Evolutionary conservation across 2,888 invertebrate species (phyloP).

Genomic region (Caenorhabditis sp.): DNA sequence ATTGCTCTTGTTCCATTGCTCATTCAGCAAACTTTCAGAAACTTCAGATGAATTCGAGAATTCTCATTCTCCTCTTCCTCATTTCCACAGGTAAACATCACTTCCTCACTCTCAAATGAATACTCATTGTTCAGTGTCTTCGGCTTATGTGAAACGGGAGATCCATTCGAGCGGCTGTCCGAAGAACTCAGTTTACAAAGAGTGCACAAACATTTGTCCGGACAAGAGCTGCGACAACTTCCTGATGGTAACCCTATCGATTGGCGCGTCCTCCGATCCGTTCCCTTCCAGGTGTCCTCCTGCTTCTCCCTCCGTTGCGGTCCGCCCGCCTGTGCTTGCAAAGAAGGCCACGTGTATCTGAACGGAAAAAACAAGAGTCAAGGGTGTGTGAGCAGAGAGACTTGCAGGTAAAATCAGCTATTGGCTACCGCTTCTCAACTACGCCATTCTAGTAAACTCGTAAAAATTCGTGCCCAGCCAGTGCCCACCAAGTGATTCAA

Average conservation of each 20-base stretch:
- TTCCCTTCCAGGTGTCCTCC: conserved; percentile 50
- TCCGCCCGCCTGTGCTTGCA: conserved; percentile 61
- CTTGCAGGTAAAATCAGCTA: conserved; percentile 19
- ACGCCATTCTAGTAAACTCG: conserved; percentile 12
- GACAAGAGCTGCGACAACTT: conserved; percentile 61
- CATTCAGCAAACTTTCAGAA: no score
- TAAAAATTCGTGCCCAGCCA: conserved; percentile 16
- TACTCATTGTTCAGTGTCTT: background rate
- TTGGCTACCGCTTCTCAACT: background rate
- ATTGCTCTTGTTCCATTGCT: no score
- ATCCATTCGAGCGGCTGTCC: conserved; percentile 46
- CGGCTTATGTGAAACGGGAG: conserved; percentile 6
- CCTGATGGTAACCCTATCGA: conserved; percentile 7
- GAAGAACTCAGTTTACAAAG: conserved; percentile 57
- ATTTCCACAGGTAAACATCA: background rate
- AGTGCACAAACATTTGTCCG: conserved; percentile 65
- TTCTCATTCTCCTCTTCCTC: background rate
- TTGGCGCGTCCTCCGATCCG: no score
- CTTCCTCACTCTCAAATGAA: background rate
- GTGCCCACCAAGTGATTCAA: background rate
- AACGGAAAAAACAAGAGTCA: conserved; percentile 35
- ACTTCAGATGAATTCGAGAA: conserved; percentile 1
- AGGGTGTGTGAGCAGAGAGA: conserved; percentile 62
- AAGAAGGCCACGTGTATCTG: conserved; percentile 62
- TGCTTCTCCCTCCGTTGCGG: conserved; percentile 71